phyloP scores from a whole-genome alignment of 2,888 invertebrate genomes.

The Caenorhabditis sp. region DNA sequence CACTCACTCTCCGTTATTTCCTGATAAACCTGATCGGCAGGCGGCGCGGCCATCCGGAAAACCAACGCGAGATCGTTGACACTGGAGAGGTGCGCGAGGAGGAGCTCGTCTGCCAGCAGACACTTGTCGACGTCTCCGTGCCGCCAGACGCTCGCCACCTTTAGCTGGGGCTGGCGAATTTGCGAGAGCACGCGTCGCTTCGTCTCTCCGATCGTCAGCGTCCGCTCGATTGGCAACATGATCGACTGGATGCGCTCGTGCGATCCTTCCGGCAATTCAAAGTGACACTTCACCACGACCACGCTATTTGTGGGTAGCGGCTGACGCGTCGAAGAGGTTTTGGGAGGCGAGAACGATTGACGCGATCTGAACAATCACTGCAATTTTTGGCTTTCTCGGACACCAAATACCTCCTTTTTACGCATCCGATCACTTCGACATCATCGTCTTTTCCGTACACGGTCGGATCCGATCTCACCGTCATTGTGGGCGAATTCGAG shows the following conservation, averaged over 20 bases:
- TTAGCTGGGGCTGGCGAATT: neutral
- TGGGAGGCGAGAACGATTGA: too few species aligned
- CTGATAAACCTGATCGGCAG: neutral
- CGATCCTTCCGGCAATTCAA: neutral
- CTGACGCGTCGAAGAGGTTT: too few species aligned
- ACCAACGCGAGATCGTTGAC: neutral
- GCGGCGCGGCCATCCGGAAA: neutral
- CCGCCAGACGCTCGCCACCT: conserved; percentile 10
- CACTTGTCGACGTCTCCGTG: conserved; percentile 27
- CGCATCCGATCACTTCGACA: neutral
- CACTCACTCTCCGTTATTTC: too few species aligned
- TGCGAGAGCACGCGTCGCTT: neutral
- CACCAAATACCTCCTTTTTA: neutral
- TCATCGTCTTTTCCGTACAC: neutral
- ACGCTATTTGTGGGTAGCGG: too few species aligned
- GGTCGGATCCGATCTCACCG: neutral
- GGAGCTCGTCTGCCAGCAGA: conserved; percentile 22
- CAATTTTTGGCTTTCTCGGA: too few species aligned
- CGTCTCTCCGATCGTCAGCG: conserved; percentile 7
- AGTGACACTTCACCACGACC: neutral
- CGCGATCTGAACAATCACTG: neutral
- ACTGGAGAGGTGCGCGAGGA: conserved; percentile 6
- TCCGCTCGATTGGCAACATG: neutral
- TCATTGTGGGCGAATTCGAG: too few species aligned
- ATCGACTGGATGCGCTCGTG: neutral